Evolutionary conservation across 2,113 vertebrate genomes (phyloP).

Genomic region (Pelecanus crispus): DNA sequence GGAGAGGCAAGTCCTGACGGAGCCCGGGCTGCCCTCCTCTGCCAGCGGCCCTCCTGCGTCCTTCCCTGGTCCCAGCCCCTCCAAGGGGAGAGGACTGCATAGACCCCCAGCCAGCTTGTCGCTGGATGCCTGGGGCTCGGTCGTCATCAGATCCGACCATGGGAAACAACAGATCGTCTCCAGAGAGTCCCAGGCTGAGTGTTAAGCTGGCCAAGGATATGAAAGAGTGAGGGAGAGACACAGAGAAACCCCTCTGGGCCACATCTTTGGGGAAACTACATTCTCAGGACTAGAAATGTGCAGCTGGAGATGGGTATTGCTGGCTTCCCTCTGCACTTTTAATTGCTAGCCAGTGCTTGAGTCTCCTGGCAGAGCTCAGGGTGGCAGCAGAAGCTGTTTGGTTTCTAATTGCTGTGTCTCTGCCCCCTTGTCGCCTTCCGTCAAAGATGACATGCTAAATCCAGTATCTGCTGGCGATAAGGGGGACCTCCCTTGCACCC

Average conservation of each 20-base stretch:
- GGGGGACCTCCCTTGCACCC: not conserved
- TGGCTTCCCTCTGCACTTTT: not conserved
- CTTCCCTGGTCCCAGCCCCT: not conserved
- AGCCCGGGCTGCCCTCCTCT: not conserved
- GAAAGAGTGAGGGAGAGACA: not conserved
- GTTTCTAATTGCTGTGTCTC: not conserved
- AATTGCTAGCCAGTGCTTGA: not conserved
- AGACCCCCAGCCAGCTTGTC: not conserved
- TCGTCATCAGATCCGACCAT: not conserved
- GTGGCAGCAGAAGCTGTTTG: not conserved
- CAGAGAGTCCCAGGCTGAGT: not conserved
- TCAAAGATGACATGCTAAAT: not conserved
- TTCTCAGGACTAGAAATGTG: not conserved
- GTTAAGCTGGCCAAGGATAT: not conserved
- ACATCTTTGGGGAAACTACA: not conserved
- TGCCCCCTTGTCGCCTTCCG: not conserved
- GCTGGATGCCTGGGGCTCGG: not conserved
- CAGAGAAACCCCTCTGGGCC: not conserved
- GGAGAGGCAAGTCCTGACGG: not conserved
- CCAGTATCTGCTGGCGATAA: not conserved
- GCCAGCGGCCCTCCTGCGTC: not conserved
- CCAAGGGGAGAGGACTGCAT: accelerated
- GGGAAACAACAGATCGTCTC: not conserved
- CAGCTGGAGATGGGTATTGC: not conserved
- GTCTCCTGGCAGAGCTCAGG: not conserved